Percentiles rank a stretch among this genome's conserved stretches.
phyloP scores from a whole-genome alignment of 2,797 vertebrate genomes.

The Spea hammondii region DNA sequence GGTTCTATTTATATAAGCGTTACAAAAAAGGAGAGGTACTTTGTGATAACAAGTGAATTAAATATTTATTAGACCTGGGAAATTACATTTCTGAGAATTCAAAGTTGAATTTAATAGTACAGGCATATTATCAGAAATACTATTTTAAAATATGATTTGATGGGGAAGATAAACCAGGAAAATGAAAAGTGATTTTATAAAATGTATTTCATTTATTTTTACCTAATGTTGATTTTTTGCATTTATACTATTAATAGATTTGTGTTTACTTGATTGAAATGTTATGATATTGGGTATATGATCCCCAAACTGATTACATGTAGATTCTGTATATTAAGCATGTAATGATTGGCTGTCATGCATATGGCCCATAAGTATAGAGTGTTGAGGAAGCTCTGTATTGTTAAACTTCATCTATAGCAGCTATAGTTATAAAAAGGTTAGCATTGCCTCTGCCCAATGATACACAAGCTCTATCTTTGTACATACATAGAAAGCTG shows the following conservation, averaged over 20 bases:
- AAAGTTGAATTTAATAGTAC: slow-evolving; percentile 4
- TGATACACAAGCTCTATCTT: too few relatives aligned
- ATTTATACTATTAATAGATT: not conserved
- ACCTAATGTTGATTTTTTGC: too few relatives aligned
- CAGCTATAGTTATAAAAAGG: too few relatives aligned
- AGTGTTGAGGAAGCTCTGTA: too few relatives aligned
- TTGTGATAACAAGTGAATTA: slow-evolving; percentile 2
- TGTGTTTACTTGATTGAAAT: not conserved
- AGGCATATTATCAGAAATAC: not conserved
- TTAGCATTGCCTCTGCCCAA: too few relatives aligned
- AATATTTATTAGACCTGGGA: slow-evolving; percentile 24
- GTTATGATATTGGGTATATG: not conserved
- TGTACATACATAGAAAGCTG: too few relatives aligned
- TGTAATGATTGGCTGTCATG: too few relatives aligned
- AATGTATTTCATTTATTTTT: too few relatives aligned
- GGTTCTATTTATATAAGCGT: not conserved
- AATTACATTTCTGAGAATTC: slow-evolving; percentile 4
- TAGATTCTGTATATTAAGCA: too few relatives aligned
- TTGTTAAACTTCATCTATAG: too few relatives aligned
- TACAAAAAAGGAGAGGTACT: slow-evolving; percentile 12
- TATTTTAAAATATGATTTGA: slow-evolving; percentile 1
- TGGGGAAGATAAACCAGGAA: not conserved
- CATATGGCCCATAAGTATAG: too few relatives aligned
- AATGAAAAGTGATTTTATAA: not conserved
- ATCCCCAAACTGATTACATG: too few relatives aligned